Base-by-base conservation (phyloP, 2,888 invertebrate genomes). In the Apeira syringaria region DNA sequence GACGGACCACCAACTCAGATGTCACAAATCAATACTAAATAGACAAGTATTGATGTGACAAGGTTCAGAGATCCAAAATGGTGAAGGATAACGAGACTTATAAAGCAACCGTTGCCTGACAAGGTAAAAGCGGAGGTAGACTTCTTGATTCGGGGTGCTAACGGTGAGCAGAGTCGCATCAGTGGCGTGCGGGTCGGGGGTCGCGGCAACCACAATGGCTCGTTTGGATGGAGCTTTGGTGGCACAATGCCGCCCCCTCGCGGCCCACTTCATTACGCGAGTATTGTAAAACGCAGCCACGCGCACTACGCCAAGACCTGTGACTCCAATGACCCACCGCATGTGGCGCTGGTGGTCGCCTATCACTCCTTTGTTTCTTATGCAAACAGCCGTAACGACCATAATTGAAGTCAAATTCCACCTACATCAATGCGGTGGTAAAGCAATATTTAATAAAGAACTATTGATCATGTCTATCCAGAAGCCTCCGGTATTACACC, bases 181-280 rank as follows among this genome's bases (percentile, higher is more conserved):
- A 68, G 76, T 79, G 78, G 79, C 77, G 78, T 80, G 69, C 66
- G 65, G 79, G 83, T 81, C 79, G 75, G 66, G 81, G 83, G 81
- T 80, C 81, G 81, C 62, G 61, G 59, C 54, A 56, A 52, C 59
- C 64, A 87, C 87, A 88, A 88, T 88, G 78, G 68, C 79, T 87
- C 86, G 83, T 87, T 85, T 84, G 78, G 49, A 47, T 84, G 78
- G 49, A 47, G 48, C 45, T 47, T 42, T 44, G 41, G 74, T 61
- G 51, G 59, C 71, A 87, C 84, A 87, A 87, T 79, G 74, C 82
- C 84, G 83, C 85, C 85, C 80, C 83, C 84, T 80, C 80, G 71
- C 74, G 69, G 80, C 80, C 80, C 83, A 88, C 89, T 89, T 90
- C 89, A 90, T 90, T 90, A 89, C 89, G 89, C 88, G 81, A 63